A percentile compares a stretch with the other conserved stretches of the same genome.
phyloP scores from a whole-genome alignment of 2,888 invertebrate genomes.

The Therioaphis trifolii region DNA sequence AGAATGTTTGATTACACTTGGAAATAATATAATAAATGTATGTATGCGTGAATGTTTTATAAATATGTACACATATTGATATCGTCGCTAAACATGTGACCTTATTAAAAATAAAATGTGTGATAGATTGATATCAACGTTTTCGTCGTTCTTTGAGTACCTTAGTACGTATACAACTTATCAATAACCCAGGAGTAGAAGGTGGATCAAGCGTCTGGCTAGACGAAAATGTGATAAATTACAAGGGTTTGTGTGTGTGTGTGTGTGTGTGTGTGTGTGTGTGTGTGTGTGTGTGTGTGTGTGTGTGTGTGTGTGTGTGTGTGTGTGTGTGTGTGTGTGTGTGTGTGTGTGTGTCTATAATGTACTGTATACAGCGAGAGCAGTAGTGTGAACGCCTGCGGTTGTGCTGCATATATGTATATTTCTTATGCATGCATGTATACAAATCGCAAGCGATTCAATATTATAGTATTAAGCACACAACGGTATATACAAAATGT shows the following conservation, averaged over 20 bases:
- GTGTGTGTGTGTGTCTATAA: not conserved
- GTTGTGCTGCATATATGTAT: too few relatives aligned
- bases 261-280: not conserved
- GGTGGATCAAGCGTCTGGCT: not conserved
- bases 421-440: too few relatives aligned
- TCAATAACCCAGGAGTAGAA: not conserved
- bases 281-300: not conserved
- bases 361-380: too few relatives aligned
- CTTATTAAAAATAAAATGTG: not conserved
- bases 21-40: too few relatives aligned
- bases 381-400: too few relatives aligned
- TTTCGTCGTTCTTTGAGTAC: not conserved
- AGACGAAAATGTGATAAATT: conserved; percentile 39
- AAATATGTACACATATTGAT: not conserved
- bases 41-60: not conserved
- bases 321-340: not conserved
- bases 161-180: not conserved
- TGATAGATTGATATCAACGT: conserved; percentile 28
- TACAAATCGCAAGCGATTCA: too few relatives aligned
- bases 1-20: too few relatives aligned
- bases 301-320: too few relatives aligned
- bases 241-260: not conserved
- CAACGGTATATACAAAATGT: too few relatives aligned
- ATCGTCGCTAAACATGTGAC: not conserved
- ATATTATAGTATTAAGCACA: too few relatives aligned